A percentile compares a stretch with the other conserved stretches of the same genome.
phyloP scores from a whole-genome alignment of 2,797 vertebrate genomes.

The Hippoglossus hippoglossus region DNA sequence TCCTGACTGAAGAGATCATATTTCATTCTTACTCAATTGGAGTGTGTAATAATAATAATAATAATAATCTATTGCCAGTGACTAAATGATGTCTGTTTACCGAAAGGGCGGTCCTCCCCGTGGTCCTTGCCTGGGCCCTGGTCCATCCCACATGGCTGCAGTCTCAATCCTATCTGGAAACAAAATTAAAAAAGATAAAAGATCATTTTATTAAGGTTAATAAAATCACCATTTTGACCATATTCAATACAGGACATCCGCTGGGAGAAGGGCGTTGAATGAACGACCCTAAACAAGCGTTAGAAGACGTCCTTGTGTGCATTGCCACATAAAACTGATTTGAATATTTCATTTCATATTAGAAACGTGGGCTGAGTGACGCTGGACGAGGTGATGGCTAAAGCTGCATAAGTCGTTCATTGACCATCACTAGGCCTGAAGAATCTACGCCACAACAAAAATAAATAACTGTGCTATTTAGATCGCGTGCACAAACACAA shows the following conservation, averaged over 20 bases:
- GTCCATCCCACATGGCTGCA: slow-evolving; percentile 85
- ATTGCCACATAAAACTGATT: no score
- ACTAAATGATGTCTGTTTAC: slow-evolving; percentile 67
- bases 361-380: no score
- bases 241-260: no score
- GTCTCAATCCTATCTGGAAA: slow-evolving; percentile 36
- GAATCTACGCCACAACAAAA: slow-evolving; percentile 52
- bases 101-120: slow-evolving; percentile 84
- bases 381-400: no score
- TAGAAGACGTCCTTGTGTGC: no score
- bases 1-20: no score
- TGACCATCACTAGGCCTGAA: slow-evolving; percentile 45
- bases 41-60: no score
- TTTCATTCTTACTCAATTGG: no score
- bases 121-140: slow-evolving; percentile 80
- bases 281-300: no score
- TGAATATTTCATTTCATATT: no score
- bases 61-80: background rate
- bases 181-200: background rate
- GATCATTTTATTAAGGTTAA: background rate
- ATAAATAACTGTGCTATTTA: accelerated
- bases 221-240: no score
- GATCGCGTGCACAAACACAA: background rate
- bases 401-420: slow-evolving; percentile 12
- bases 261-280: no score